Evolutionary conservation across 2,113 vertebrate genomes (phyloP).

Genomic region (Microcebus murinus): DNA sequence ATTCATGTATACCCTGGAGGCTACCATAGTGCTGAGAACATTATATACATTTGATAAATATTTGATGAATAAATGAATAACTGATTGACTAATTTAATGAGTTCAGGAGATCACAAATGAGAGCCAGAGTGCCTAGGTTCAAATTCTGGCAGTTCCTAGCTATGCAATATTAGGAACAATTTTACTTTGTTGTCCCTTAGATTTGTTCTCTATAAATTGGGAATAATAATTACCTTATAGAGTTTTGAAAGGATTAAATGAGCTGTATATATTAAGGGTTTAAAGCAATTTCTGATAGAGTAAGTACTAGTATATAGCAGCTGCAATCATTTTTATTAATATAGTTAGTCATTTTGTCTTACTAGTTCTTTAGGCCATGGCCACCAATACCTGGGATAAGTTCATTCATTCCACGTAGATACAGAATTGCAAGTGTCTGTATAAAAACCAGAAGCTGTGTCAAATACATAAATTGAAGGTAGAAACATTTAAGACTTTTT

Average conservation of each 20-base stretch:
- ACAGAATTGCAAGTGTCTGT: neutral
- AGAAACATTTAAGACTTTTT: neutral
- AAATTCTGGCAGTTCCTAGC: conserved; percentile 14
- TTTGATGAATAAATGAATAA: conserved; percentile 17
- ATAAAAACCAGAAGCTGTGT: conserved; percentile 30
- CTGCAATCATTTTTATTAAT: neutral
- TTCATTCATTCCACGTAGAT: neutral
- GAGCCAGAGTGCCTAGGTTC: neutral
- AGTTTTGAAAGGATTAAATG: conserved; percentile 6
- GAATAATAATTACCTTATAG: conserved; percentile 6
- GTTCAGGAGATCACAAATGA: neutral
- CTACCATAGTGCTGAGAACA: neutral
- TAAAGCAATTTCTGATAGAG: neutral
- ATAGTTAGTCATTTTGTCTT: conserved; percentile 7
- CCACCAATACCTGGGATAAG: neutral
- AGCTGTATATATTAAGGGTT: neutral
- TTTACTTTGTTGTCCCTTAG: neutral
- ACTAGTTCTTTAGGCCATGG: neutral
- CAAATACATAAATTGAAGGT: neutral
- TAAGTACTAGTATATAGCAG: neutral
- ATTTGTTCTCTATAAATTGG: neutral
- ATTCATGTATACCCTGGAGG: neutral
- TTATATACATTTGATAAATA: neutral
- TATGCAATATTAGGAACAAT: neutral
- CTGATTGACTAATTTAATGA: conserved; percentile 6